Conservation (phyloP, 2,113 vertebrate genomes). For the Cichladusa arquata region DNA sequence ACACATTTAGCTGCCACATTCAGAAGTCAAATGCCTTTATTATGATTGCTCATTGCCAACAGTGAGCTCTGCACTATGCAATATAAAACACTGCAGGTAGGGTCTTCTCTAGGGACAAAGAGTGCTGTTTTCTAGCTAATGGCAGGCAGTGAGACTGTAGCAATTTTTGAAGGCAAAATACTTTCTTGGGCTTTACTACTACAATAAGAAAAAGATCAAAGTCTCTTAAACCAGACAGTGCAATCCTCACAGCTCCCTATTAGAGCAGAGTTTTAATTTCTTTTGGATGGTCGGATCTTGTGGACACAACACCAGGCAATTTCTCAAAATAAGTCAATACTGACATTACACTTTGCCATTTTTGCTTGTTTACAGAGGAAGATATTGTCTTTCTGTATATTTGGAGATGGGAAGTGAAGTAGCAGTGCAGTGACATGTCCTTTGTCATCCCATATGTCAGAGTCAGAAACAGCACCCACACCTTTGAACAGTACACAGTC, state of each 20-base stretch:
- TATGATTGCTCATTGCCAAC: neutral
- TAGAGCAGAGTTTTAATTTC: neutral
- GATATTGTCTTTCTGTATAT: neutral
- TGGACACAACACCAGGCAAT: neutral
- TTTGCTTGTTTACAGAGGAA: neutral
- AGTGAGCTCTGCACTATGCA: neutral
- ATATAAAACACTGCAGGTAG: neutral
- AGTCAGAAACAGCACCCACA: neutral
- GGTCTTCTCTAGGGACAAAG: neutral
- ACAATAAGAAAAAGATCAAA: neutral
- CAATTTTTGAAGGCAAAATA: neutral
- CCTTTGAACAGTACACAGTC: neutral
- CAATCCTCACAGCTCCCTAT: neutral
- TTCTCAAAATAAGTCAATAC: neutral
- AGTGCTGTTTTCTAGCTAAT: neutral
- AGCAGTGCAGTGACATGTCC: fast-evolving
- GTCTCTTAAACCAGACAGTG: neutral
- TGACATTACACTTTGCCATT: neutral
- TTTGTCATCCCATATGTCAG: neutral
- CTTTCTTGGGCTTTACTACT: neutral
- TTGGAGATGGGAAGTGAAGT: neutral
- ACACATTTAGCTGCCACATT: conserved; percentile 12
- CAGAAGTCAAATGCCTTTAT: conserved; percentile 14
- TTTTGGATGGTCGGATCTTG: neutral
- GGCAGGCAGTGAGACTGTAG: neutral